phyloP scores from a whole-genome alignment of 2,113 vertebrate species.

The Ariopsis seemanni region DNA sequence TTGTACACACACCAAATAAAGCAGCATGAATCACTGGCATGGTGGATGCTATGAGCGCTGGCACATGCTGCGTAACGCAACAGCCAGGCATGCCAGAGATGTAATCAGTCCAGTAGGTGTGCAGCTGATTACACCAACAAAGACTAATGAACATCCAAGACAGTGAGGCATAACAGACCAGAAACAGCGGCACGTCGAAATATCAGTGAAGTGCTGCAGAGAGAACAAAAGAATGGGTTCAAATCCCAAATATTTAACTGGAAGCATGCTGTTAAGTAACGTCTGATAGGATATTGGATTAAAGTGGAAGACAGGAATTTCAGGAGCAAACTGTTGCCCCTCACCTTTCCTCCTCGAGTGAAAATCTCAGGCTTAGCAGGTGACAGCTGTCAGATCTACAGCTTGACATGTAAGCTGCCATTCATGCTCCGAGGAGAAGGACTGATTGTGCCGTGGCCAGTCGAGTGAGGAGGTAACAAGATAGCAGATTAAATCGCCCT shows the following conservation, averaged over 20 bases:
- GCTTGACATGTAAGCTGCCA: conserved; percentile 33
- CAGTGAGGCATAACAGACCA: not conserved
- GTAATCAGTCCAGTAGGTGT: conserved; percentile 46
- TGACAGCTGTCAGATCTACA: conserved; percentile 47
- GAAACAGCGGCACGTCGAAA: not conserved
- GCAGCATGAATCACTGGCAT: conserved; percentile 45
- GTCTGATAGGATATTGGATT: not conserved
- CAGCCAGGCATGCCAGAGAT: conserved; percentile 34
- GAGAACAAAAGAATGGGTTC: not conserved
- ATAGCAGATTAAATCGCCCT: conserved; percentile 49
- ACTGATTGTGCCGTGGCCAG: conserved; percentile 39
- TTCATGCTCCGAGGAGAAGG: conserved; percentile 28
- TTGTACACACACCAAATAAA: conserved; percentile 12
- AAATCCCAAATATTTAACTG: not conserved
- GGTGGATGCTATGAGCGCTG: conserved; percentile 27
- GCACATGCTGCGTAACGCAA: conserved; percentile 41
- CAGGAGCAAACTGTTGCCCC: not conserved
- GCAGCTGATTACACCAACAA: conserved; percentile 30
- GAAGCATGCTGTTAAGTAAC: not conserved
- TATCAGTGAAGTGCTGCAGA: not conserved
- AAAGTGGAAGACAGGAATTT: not conserved
- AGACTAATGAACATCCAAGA: conserved; percentile 36
- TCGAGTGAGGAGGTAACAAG: conserved; percentile 45
- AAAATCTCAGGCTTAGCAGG: conserved; percentile 32
- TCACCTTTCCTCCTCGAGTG: not conserved